Conservation (phyloP, 2,797 vertebrate genomes). For the Borostomias antarcticus region DNA sequence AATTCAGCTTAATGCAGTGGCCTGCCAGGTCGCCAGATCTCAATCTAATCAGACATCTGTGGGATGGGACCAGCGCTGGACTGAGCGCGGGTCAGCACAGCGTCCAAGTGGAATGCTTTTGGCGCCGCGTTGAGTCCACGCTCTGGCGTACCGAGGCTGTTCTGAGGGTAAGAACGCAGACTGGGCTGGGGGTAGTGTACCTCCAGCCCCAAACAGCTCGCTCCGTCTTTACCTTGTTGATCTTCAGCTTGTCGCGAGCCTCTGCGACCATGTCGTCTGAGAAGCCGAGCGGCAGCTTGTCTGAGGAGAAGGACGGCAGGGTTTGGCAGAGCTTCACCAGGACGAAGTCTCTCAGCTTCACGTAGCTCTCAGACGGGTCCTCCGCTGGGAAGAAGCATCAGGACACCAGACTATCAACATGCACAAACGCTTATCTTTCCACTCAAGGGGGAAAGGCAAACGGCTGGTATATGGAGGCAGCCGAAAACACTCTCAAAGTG, state of each 20-base stretch:
- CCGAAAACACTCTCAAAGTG: not conserved
- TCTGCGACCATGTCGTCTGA: conserved; percentile 89
- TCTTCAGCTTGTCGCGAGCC: conserved; percentile 92
- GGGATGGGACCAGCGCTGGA: no score
- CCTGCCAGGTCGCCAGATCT: no score
- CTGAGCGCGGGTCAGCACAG: no score
- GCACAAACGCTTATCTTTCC: conserved; percentile 4
- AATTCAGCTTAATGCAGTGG: no score
- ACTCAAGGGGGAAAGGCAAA: not conserved
- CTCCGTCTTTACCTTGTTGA: conserved; percentile 98
- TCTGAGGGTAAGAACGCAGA: no score
- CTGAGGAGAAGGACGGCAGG: conserved; percentile 85
- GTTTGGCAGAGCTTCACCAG: conserved; percentile 91
- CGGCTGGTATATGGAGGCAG: not conserved
- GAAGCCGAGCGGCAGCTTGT: conserved; percentile 89
- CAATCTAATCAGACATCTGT: no score
- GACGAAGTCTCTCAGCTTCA: conserved; percentile 95
- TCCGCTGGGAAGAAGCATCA: conserved; percentile 79
- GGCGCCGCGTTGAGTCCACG: no score
- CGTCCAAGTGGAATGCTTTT: no score
- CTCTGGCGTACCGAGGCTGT: no score
- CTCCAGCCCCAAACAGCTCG: no score
- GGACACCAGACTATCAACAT: not conserved
- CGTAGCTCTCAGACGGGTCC: conserved; percentile 95
- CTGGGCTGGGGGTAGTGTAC: no score